These are phyloP conservation scores for Sepiola atlantica DNA, from an alignment of 2,888 invertebrate genomes.

Conservation along the genomic window DNA sequence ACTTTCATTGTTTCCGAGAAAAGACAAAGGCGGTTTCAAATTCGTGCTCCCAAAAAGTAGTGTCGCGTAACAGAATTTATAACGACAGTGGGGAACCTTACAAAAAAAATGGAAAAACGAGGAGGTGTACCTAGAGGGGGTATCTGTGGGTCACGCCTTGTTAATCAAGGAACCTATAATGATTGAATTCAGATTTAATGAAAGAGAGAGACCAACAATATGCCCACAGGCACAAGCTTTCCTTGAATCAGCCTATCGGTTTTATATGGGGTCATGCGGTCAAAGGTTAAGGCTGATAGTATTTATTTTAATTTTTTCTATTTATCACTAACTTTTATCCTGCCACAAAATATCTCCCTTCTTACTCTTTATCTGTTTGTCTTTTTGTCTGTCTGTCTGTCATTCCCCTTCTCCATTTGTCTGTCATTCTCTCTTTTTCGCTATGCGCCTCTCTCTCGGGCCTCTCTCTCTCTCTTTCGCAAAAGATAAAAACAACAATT, in stretches of 20 bases:
- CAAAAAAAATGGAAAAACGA: neutral
- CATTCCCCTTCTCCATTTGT: neutral
- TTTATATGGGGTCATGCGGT: neutral
- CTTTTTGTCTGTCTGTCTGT: neutral
- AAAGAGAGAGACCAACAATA: neutral
- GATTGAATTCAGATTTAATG: too few species aligned
- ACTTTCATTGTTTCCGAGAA: neutral
- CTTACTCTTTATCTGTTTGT: neutral
- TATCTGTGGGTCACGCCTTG: constrained; percentile 37
- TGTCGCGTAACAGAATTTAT: too few species aligned
- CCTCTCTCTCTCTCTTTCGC: too few species aligned
- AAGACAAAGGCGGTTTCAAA: too few species aligned
- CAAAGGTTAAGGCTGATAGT: neutral
- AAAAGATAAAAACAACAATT: too few species aligned
- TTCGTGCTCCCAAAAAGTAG: too few species aligned
- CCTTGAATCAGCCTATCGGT: neutral
- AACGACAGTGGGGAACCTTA: too few species aligned
- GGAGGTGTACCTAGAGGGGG: neutral
- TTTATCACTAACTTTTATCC: neutral
- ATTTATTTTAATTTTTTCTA: neutral
- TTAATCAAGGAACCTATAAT: neutral
- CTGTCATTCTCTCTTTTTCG: too few species aligned
- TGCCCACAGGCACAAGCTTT: neutral
- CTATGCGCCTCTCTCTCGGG: too few species aligned
- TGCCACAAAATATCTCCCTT: neutral